phyloP scores from a whole-genome alignment of 2,113 vertebrate species.

The Bujurquina vittata region DNA sequence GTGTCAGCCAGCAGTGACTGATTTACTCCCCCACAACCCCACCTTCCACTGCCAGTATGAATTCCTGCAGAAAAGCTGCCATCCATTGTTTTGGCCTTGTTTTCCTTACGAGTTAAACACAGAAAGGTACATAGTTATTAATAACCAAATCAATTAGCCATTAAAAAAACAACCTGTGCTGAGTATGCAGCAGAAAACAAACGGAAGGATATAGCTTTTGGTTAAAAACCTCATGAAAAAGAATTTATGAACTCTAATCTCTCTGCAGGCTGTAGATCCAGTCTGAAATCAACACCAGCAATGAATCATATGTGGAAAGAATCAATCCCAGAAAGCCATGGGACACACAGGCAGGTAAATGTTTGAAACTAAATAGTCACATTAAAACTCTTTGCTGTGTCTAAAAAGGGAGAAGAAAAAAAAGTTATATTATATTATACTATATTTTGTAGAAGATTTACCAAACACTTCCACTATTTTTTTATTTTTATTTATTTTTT shows the following conservation, averaged over 20 bases:
- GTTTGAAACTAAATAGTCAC: background rate
- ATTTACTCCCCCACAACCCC: background rate
- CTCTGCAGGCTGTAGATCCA: no score
- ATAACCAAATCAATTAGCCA: background rate
- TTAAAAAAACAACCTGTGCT: background rate
- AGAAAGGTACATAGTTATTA: background rate
- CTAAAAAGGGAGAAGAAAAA: fast-evolving
- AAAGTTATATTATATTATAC: no score
- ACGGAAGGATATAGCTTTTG: no score
- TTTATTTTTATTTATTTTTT: fast-evolving
- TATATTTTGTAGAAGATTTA: no score
- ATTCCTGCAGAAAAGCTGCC: background rate
- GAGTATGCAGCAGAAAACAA: background rate
- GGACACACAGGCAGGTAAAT: background rate
- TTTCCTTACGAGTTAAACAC: background rate
- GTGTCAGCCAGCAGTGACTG: background rate
- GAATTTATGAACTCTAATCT: no score
- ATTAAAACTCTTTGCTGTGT: background rate
- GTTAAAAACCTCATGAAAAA: no score
- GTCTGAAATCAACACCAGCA: no score
- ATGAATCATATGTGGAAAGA: no score
- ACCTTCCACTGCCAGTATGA: background rate
- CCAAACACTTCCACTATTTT: no score
- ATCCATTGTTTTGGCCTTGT: background rate
- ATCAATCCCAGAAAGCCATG: no score